Conservation (phyloP, 2,113 vertebrate species). For the Oncorhynchus nerka region DNA sequence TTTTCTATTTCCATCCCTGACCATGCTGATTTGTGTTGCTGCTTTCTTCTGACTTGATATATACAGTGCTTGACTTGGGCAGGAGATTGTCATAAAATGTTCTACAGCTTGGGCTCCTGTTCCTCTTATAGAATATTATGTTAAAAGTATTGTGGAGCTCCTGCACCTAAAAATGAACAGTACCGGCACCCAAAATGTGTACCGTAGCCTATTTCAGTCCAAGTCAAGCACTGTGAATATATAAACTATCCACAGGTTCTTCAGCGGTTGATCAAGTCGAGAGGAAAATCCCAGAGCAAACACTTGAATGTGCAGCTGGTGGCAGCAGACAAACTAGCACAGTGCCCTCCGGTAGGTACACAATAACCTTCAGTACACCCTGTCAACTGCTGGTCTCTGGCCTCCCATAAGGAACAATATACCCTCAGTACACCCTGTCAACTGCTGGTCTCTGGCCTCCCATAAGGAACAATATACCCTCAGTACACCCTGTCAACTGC, state of each 20-base stretch:
- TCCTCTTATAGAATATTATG: too few relatives aligned
- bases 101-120: too few relatives aligned
- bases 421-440: neutral
- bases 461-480: too few relatives aligned
- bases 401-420: neutral
- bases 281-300: conserved; percentile 98
- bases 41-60: conserved; percentile 32
- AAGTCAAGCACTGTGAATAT: neutral
- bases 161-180: too few relatives aligned
- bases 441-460: too few relatives aligned
- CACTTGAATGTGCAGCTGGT: conserved; percentile 97
- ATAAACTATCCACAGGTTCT: conserved; percentile 78
- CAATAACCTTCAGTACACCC: neutral
- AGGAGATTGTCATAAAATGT: too few relatives aligned
- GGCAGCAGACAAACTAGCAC: conserved; percentile 94
- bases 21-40: conserved; percentile 8
- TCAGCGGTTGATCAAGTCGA: conserved; percentile 95
- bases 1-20: too few relatives aligned
- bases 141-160: too few relatives aligned
- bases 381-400: neutral
- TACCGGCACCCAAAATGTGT: too few relatives aligned
- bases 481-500: too few relatives aligned
- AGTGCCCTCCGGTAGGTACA: conserved; percentile 92
- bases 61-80: too few relatives aligned
- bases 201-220: too few relatives aligned